Base-by-base conservation (phyloP, 2,113 vertebrate genomes). In the Lycocorax pyrrhopterus region DNA sequence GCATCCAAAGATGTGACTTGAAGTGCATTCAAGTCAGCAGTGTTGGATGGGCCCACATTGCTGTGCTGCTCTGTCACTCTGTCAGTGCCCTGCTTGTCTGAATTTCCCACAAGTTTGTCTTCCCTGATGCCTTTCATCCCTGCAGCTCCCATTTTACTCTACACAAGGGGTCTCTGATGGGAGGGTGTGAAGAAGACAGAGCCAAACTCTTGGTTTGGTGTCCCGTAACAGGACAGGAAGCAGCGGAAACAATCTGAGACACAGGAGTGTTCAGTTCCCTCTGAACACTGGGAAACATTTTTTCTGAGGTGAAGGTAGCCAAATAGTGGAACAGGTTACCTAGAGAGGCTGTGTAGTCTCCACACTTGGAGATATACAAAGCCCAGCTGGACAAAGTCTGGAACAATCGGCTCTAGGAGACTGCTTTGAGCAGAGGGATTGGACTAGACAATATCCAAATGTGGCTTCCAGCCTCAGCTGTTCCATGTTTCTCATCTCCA, bases 1-100 rank as follows among this genome's bases (percentile, higher is more conserved):
- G 52, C 69, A 89, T 92, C 71, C 84, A 82, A 4, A 87, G 91
- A 87, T 95, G 91, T 82, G 93, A 83, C 91, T 60, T 87, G 84
- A 94, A 91, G 89, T 19, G 15, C 56, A 15, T 91, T 93, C 89
- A 93, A 76, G 77, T 62, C 87, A 85, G 46, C 49, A 46, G 32
- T 14, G 29, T 5, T 53, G 37, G 78, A 76, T 20, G 37, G 43
- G 58, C 41, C 53, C 44, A 7, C 58, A 13, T 6, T 75, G 35
- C 69, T 60, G 52, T 44, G 73, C 51, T 75, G n/a, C 79, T 84
- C 91, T 83, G 33, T 63, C 75, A 51, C 51, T 72, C 81, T 71
- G 12, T 53, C 67, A 60, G 35, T 29, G 46, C 63, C 51, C 76
- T 92, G 49, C 58, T 73, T 63, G 41, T 66, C 79, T 77, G 2